phyloP scores from a whole-genome alignment of 2,113 vertebrate genomes.

The Rana temporaria region DNA sequence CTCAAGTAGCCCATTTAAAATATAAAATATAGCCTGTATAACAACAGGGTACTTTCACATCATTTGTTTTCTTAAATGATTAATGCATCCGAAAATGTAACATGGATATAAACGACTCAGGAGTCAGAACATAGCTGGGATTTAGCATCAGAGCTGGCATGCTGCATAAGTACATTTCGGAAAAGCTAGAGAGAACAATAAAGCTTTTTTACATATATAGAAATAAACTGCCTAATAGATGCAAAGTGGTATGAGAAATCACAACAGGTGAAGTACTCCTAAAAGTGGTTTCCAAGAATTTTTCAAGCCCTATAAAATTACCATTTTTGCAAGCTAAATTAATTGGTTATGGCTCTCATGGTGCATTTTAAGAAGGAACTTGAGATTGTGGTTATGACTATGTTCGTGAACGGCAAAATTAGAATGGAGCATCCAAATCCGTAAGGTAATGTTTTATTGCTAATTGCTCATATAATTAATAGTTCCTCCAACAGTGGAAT shows the following conservation, averaged over 20 bases:
- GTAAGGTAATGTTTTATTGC: slow-evolving; percentile 58
- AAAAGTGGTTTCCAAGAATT: slow-evolving; percentile 54
- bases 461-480: slow-evolving; percentile 70
- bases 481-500: slow-evolving; percentile 57
- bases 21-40: background rate
- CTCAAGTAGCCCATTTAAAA: background rate
- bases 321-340: slow-evolving; percentile 60
- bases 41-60: background rate
- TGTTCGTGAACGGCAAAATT: slow-evolving; percentile 60
- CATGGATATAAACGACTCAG: background rate
- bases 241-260: slow-evolving; percentile 52
- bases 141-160: background rate
- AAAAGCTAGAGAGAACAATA: slow-evolving; percentile 11
- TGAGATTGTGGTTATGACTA: slow-evolving; percentile 55
- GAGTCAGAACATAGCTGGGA: background rate
- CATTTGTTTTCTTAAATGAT: slow-evolving; percentile 1
- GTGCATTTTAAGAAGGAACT: slow-evolving; percentile 58
- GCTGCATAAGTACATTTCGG: background rate
- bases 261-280: slow-evolving; percentile 62
- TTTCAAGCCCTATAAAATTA: slow-evolving; percentile 61
- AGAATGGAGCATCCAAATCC: slow-evolving; percentile 53
- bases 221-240: slow-evolving; percentile 23
- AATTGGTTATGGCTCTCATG: slow-evolving; percentile 58
- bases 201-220: slow-evolving; percentile 2
- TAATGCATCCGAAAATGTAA: background rate